A percentile compares a stretch with the other conserved stretches of the same genome.
phyloP scores from a whole-genome alignment of 2,888 invertebrate species.

The Nomada hirtipes region DNA sequence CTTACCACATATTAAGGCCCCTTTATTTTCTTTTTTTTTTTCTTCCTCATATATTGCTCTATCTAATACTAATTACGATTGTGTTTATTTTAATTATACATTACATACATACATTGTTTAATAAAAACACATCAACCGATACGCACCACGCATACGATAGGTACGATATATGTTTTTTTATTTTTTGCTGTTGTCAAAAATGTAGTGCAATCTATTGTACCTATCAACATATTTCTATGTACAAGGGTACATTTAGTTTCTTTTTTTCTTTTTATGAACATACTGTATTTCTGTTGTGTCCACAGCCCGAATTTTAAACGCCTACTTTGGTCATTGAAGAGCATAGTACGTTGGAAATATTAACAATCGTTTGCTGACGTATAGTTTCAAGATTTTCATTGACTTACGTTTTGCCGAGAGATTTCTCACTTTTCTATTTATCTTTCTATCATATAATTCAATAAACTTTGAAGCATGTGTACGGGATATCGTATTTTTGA shows the following conservation, averaged over 20 bases:
- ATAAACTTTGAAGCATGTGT: conserved; percentile 7
- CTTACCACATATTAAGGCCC: conserved; percentile 76
- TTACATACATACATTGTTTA: conserved; percentile 68
- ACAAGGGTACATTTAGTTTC: conserved; percentile 36
- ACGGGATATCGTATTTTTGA: conserved; percentile 10
- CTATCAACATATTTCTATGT: conserved; percentile 48
- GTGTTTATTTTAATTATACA: conserved; percentile 67
- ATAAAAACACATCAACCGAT: conserved; percentile 66
- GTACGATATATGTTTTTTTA: conserved; percentile 46
- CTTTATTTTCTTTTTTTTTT: conserved; percentile 64
- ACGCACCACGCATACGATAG: conserved; percentile 60
- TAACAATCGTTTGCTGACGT: conserved; percentile 28
- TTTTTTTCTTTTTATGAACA: conserved; percentile 34
- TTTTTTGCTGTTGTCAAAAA: conserved; percentile 7
- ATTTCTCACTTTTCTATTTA: background rate
- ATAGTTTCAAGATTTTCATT: conserved; percentile 9
- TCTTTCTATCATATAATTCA: background rate
- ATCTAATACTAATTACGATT: conserved; percentile 65
- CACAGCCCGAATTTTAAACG: conserved; percentile 68
- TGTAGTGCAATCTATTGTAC: conserved; percentile 49
- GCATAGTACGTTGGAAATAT: conserved; percentile 44
- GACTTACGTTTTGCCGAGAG: background rate
- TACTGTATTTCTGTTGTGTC: conserved; percentile 61
- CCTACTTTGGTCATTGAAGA: conserved; percentile 66
- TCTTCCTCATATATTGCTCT: conserved; percentile 64